These are phyloP conservation scores for Saxicola maurus DNA, from an alignment of 2,797 vertebrate species.

Conservation along the genomic window DNA sequence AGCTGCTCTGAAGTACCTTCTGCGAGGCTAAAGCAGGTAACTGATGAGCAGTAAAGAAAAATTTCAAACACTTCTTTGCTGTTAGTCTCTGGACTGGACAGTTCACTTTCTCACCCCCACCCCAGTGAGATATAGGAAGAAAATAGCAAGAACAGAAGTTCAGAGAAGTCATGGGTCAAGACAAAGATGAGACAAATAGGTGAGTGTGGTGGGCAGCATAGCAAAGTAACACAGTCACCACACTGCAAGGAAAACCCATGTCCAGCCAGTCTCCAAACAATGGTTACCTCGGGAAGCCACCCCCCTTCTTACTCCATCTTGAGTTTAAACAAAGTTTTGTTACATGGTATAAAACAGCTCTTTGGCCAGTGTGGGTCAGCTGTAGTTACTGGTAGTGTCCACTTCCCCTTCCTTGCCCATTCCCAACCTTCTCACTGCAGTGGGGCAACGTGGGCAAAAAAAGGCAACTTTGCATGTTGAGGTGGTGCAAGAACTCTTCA, in stretches of 20 bases:
- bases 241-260: neutral
- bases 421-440: neutral
- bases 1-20: neutral
- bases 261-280: neutral
- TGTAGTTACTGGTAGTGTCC: neutral
- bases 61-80: neutral
- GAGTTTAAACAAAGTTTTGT: neutral
- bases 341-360: neutral
- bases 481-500: neutral
- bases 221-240: neutral
- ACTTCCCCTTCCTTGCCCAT: neutral
- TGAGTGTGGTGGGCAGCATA: neutral
- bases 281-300: fast-evolving
- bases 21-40: neutral
- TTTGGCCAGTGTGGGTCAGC: neutral
- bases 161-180: neutral
- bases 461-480: neutral
- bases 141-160: neutral
- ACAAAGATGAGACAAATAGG: neutral
- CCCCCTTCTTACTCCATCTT: neutral
- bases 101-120: neutral
- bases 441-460: neutral
- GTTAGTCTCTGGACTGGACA: neutral
- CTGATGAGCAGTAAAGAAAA: neutral
- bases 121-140: fast-evolving